phyloP scores from a whole-genome alignment of 2,113 vertebrate genomes.

The Macroglossus sobrinus region DNA sequence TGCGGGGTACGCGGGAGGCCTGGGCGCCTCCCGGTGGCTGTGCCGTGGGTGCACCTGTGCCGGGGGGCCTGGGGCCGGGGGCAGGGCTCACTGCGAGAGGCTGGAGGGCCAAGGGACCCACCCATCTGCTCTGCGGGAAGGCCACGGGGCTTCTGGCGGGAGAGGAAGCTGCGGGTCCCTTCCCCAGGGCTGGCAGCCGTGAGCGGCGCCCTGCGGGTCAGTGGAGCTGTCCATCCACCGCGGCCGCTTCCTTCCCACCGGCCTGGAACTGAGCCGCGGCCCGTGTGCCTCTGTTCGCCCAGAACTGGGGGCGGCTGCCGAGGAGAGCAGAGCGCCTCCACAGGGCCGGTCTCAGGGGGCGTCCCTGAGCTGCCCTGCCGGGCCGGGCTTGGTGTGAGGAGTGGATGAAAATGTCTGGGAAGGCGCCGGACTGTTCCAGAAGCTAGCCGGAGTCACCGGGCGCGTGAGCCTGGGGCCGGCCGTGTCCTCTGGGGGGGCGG shows the following conservation, averaged over 20 bases:
- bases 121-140: not conserved
- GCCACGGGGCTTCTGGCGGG: not conserved
- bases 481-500: accelerated
- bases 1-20: not conserved
- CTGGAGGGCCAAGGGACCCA: accelerated
- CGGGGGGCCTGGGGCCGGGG: not conserved
- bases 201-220: accelerated
- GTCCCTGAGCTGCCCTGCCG: not conserved
- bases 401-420: not conserved
- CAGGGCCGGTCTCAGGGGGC: no score
- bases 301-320: not conserved
- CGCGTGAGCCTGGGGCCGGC: not conserved
- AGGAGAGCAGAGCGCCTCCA: not conserved
- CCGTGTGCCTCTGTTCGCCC: accelerated
- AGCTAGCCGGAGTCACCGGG: not conserved
- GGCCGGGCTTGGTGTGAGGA: not conserved
- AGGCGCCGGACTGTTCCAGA: not conserved
- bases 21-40: not conserved
- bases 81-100: no score
- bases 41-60: not conserved
- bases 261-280: not conserved
- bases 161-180: not conserved
- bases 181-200: not conserved
- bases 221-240: not conserved
- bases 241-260: accelerated